Conservation (phyloP, 2,797 vertebrate species). For the Telmatherina bonti region DNA sequence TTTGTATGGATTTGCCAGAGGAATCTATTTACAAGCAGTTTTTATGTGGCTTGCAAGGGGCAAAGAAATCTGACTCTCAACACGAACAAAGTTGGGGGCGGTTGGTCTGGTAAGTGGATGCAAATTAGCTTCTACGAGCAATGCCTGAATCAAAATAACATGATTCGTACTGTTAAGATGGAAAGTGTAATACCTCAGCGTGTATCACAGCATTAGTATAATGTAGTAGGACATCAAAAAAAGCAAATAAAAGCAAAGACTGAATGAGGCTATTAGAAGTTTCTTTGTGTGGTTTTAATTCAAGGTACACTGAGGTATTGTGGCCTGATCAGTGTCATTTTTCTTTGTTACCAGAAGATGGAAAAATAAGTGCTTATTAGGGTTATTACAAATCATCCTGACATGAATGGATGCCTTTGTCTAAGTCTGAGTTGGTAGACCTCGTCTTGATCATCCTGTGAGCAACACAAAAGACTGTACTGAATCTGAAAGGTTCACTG, state of each 20-base stretch:
- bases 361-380: neutral
- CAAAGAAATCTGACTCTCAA: conserved; percentile 26
- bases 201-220: neutral
- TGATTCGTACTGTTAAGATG: neutral
- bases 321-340: neutral
- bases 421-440: neutral
- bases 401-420: neutral
- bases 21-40: conserved; percentile 57
- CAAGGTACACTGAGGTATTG: neutral
- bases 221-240: neutral
- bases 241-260: neutral
- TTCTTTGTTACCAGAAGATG: neutral
- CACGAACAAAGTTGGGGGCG: conserved; percentile 29
- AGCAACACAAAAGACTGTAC: neutral
- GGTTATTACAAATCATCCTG: conserved; percentile 9
- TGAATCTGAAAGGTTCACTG: neutral
- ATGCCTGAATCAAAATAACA: neutral
- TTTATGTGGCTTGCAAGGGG: conserved; percentile 46
- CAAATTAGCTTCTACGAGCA: conserved; percentile 21
- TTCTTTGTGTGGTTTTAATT: neutral
- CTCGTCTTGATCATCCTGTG: neutral
- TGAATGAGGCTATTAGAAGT: conserved; percentile 1
- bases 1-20: conserved; percentile 67
- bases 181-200: neutral
- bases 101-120: conserved; percentile 51